Conservation (phyloP, 2,797 vertebrate genomes). For the Chrysocyon brachyurus region DNA sequence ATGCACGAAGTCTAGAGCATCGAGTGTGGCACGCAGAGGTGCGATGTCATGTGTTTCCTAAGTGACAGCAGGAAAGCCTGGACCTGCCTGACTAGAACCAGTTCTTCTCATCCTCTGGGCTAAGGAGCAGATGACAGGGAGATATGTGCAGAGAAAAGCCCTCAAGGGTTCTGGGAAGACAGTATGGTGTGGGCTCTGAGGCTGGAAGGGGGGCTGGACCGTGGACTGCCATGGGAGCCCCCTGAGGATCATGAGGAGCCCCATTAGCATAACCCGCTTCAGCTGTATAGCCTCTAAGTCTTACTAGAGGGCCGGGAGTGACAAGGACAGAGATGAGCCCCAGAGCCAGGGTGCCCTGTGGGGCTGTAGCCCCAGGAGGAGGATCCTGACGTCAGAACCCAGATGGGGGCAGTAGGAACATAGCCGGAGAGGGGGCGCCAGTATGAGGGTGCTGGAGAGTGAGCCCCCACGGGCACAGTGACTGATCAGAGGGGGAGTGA, state of each 20-base stretch:
- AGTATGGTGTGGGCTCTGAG: background rate
- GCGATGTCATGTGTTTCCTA: rapidly evolving
- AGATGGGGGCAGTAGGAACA: rapidly evolving
- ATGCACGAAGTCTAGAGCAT: rapidly evolving
- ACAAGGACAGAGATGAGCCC: background rate
- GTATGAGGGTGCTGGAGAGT: rapidly evolving
- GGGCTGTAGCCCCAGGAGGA: background rate
- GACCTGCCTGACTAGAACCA: rapidly evolving
- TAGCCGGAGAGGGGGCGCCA: too few relatives aligned
- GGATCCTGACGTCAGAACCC: background rate
- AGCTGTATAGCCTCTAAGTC: background rate
- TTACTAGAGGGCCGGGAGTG: background rate
- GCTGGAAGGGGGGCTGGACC: background rate
- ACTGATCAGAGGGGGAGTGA: rapidly evolving
- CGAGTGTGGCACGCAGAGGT: background rate
- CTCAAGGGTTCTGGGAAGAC: background rate
- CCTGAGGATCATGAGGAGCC: background rate
- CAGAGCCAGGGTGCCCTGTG: background rate
- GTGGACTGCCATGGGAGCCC: rapidly evolving
- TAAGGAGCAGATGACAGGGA: background rate
- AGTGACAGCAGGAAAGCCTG: background rate
- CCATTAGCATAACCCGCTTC: rapidly evolving
- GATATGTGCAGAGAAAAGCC: background rate
- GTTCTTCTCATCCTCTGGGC: background rate
- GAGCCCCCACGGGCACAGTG: background rate